Conservation (phyloP, 2,888 invertebrate genomes). For the Hirtodrosophila duncani region DNA sequence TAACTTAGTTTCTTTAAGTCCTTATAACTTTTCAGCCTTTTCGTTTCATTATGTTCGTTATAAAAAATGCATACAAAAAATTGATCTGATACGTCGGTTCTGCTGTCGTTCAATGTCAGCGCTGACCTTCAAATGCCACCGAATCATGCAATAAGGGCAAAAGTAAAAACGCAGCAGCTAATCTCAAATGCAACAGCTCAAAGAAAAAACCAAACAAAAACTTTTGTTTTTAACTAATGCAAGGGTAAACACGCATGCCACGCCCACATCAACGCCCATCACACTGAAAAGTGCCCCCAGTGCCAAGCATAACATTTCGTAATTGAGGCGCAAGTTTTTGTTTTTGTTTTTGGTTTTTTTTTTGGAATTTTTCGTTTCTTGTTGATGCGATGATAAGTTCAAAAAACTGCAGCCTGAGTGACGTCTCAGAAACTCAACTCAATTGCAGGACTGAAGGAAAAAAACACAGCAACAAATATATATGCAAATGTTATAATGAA, state of each 20-base stretch:
- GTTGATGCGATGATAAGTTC: conserved; percentile 52
- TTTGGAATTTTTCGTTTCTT: too few relatives aligned
- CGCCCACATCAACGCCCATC: conserved; percentile 8
- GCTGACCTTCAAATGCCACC: conserved; percentile 24
- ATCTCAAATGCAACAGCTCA: conserved; percentile 44
- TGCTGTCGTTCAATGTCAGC: conserved; percentile 15
- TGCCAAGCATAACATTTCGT: conserved; percentile 23
- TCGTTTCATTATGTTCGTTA: too few relatives aligned
- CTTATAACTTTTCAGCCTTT: too few relatives aligned
- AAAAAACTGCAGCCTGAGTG: conserved; percentile 34
- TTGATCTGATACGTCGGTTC: too few relatives aligned
- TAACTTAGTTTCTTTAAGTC: too few relatives aligned
- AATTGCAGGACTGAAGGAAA: conserved; percentile 38
- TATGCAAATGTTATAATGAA: too few relatives aligned
- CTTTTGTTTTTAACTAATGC: conserved; percentile 37
- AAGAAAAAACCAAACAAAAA: conserved; percentile 14
- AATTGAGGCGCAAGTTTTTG: conserved; percentile 38
- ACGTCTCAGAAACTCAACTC: conserved; percentile 21
- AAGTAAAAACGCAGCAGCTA: conserved; percentile 12
- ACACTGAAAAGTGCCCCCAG: neutral
- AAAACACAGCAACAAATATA: conserved; percentile 8
- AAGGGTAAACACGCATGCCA: conserved; percentile 44
- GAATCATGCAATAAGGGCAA: neutral
- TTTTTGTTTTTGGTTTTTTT: conserved; percentile 2
- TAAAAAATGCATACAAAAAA: too few relatives aligned